Evolutionary conservation across 2,888 invertebrate genomes (phyloP), one percentile per base, ranked within the genome.

Genomic region (Eristalis tenax): DNA sequence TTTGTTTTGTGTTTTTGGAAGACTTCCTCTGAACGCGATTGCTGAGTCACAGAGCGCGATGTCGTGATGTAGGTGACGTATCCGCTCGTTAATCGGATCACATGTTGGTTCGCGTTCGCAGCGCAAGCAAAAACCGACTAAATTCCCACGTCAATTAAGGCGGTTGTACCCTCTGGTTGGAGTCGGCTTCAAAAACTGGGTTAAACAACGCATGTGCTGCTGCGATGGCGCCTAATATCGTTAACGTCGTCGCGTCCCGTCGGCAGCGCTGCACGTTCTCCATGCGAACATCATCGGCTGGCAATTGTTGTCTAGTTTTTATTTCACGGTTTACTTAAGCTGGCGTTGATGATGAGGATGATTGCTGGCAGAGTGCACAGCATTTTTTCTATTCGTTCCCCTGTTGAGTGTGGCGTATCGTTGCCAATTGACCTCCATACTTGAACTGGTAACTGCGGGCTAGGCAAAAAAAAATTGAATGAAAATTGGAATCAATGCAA

Each of bases 351-450:
- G 68, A 38, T 77, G 57, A 57, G 56, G 69, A 57, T 68, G 63
- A 57, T 65, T 74, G 50, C 69, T 57, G 26, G 57, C 69, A 74
- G 50, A 50, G 59, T 74, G 50, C 43, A 75, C 57, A 83, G 50
- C 76, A 64, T 50, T 40, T 69, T 83, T 57, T 26, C 63, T 23
- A 40, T 50, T 57, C 10, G 50, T 50, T 6, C 50, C 50, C 50
- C 50, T 2, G 4, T 50, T 32, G 57, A 64, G n/a, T 64, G 38
- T 82, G 77, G 81, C 71, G 64, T 82, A 82, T 86, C 74, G 85
- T 82, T 65, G 78, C 77, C 82, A 82, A 86, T 86, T 86, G 85
- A 82, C 85, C 85, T 86, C 85, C 82, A 86, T 78, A 78, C 69
- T 78, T 86, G 69, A 77, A 86, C 82, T 82, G 69, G 56, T 59